Evolutionary conservation across 2,797 vertebrate species (phyloP), one percentile per base, ranked within the genome.

Genomic region (Hybognathus amarus): DNA sequence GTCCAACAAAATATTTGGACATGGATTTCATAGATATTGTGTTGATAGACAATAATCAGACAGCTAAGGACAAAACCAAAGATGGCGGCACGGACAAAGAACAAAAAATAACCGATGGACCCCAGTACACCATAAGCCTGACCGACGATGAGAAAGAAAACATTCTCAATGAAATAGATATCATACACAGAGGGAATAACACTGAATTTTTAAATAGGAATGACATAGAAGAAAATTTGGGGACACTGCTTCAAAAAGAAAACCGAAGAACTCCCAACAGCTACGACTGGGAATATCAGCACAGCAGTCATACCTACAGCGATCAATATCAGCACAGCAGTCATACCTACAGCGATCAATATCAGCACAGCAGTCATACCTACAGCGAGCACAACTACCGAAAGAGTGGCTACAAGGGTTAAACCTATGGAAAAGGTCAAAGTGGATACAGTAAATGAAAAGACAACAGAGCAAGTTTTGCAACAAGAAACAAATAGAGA

Each of bases 61-160:
- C 30, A 15, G 76, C n/a, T 0, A 47, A 71, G 30, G 10, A 47
- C 15, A 74, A 47, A 30, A 91, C 90, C 8, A 83, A 74, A n/a
- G 33, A 76, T 18, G 15, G 38, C 4, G 68, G 80, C 78, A 67
- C 42, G 12, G 84, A 75, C 17, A 85, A 67, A 47, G 30, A 27
- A 47, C 64, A 85, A 78, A 83, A 45, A 54, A 40, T 12, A 22
- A 91, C 91, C 83, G 85, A 92, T 1, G 90, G 91, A 27, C 93
- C 94, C 0, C 92, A 93, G 33, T 93, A 92, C 64, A 94, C 93
- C 52, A 93, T 94, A 82, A 90, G 70, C 75, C 83, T 85, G 0
- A 88, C 75, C 20, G 54, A 85, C 66, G 74, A 88, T 13, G 90
- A 92, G 82, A 89, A 79, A 4, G 90, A 88, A 45, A 93, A 93